Evolutionary conservation across 2,797 vertebrate genomes (phyloP), one percentile per base, ranked within the genome.

Genomic region (Coreius guichenoti): DNA sequence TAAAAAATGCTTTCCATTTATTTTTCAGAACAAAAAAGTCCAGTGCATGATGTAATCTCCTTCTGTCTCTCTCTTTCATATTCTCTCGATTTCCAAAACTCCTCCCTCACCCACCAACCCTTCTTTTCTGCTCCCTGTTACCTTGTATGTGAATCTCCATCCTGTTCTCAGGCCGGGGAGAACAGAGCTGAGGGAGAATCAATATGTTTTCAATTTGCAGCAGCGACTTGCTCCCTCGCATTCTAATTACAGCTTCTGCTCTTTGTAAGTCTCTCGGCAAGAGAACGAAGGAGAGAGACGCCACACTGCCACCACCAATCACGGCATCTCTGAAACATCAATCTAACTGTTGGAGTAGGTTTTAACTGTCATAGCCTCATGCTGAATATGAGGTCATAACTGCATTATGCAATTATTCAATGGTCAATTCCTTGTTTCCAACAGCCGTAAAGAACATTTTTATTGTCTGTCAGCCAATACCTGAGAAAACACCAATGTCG

Each of bases 141-240:
- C 72, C 73, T 84, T 26, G 47, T 88, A 49, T 51, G 76, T 90
- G 85, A 83, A 80, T 89, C 65, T 87, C 81, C 79, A 77, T 79
- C 79, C 76, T 82, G 82, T 86, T 83, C 86, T 82, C 82, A 86
- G 85, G 68, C 89, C 54, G 82, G 87, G 87, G 83, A 87, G 84
- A 87, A 84, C 82, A 82, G 82, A 88, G 87, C 81, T 86, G 86
- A 84, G 85, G 82, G 84, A 88, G 89, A 91, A 92, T 92, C 92
- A 87, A 92, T 92, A 91, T 90, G 91, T 91, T 92, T 91, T 92
- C 88, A 91, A 91, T 92, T 91, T 92, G 91, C 92, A 91, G 92
- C 91, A 92, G 89, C 72, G 88, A 83, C 87, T 87, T 81, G 76
- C 90, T 91, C 88, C 86, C 84, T 81, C 82, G 91, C 92, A 92